Evolutionary conservation across 2,888 invertebrate genomes (phyloP), one percentile per base, ranked within the genome.

Genomic region (Eilema griseolum): DNA sequence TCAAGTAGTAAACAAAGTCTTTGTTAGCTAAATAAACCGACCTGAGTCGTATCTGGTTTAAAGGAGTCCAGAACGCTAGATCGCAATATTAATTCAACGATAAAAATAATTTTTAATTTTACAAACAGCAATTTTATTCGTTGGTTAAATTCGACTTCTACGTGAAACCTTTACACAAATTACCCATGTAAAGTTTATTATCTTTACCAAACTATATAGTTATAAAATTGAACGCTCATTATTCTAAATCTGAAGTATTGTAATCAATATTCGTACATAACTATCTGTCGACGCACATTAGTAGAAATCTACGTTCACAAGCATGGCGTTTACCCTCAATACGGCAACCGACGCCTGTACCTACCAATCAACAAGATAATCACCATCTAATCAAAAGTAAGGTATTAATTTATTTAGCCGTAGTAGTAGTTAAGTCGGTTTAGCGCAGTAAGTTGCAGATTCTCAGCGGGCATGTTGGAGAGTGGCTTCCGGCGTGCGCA

Each of bases 311-410:
- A 64, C 52, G 70, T 74, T 72, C 68, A 61, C 69, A 76, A 73
- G 60, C 75, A 66, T 68, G 68, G 72, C 77, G 80, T 82, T 82
- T 85, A 87, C 82, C 85, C 86, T 84, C 79, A 83, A 86, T 87
- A 80, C 78, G 61, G 67, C 72, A 71, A 71, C 79, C 81, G 83
- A 87, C 89, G 84, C 86, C 85, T 87, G 73, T 75, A 83, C 78
- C 84, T 78, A 82, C 85, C 82, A 87, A 89, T 88, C 86, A 86
- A 81, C 78, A 66, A 79, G 77, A 82, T 90, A 89, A 89, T 88
- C 82, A 86, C 85, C 79, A 77, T 80, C 86, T 88, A 90, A 89
- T 90, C 88, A 87, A 85, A 86, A 84, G 79, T 85, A 85, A 87
- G 84, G 84, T 79, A 84, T 85, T 86, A 79, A 83, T 82, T 83